Evolutionary conservation across 2,888 invertebrate genomes (phyloP).

Genomic region (Augochlorella aurata): DNA sequence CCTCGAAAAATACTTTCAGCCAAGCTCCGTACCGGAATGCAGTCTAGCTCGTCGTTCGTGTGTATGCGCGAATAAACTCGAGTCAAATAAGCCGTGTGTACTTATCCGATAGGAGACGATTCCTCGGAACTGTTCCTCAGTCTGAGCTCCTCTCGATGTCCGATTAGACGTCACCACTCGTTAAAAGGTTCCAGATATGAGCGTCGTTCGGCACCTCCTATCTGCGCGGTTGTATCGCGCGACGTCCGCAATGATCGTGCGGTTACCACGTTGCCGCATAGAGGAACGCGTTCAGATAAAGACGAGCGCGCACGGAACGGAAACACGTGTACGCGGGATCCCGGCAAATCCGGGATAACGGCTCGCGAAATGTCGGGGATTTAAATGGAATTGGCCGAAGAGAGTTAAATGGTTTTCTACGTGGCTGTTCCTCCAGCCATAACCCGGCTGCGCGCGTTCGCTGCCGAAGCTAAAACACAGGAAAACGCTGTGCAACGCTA

Average conservation of each 20-base stretch:
- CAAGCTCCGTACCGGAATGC: too few relatives aligned
- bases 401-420: constrained; percentile 65
- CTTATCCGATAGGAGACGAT: constrained; percentile 10
- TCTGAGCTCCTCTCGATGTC: constrained; percentile 36
- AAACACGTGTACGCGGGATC: constrained; percentile 52
- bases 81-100: too few relatives aligned
- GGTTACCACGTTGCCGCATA: constrained; percentile 1
- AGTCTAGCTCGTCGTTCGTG: too few relatives aligned
- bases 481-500: not conserved
- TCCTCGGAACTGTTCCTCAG: constrained; percentile 10
- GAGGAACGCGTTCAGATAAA: constrained; percentile 20
- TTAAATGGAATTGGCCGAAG: constrained; percentile 67
- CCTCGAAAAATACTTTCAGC: too few relatives aligned
- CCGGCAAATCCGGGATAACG: constrained; percentile 68
- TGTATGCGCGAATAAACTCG: too few relatives aligned
- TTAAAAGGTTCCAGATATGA: constrained; percentile 56
- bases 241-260: constrained; percentile 8
- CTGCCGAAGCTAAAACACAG: not conserved
- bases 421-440: constrained; percentile 39
- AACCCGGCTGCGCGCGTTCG: constrained; percentile 19
- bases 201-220: constrained; percentile 23
- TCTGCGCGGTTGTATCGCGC: constrained; percentile 35
- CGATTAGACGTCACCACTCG: constrained; percentile 63
- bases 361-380: constrained; percentile 64
- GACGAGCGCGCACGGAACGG: constrained; percentile 1